Percentiles rank a stretch among this genome's conserved stretches.
These are phyloP conservation scores for Oreohelix idahoensis DNA, from an alignment of 1,140 invertebrate species.

Conservation along the genomic window DNA sequence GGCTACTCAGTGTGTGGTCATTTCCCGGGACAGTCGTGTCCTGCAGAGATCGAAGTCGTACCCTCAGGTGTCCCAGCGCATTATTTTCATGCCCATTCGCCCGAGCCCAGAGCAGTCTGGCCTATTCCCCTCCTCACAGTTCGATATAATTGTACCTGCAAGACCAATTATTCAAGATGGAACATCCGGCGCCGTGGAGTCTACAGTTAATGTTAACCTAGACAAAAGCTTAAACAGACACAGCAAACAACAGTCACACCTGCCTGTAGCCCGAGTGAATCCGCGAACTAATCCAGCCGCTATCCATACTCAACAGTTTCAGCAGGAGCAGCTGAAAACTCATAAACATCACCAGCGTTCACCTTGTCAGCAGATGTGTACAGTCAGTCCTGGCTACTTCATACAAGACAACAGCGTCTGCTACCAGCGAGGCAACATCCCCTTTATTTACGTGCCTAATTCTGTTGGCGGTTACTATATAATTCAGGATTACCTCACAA, in stretches of 20 bases:
- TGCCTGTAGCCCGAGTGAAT: constrained; percentile 34
- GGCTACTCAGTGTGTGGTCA: neutral
- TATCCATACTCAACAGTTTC: neutral
- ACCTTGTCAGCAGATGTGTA: constrained; percentile 7
- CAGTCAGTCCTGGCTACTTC: neutral
- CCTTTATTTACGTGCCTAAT: neutral
- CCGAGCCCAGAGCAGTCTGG: constrained; percentile 35
- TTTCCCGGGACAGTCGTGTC: neutral
- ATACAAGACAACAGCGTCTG: neutral
- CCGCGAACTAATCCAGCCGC: constrained; percentile 18
- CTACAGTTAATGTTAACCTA: neutral
- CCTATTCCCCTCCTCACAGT: neutral
- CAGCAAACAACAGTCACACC: neutral
- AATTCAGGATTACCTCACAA: neutral
- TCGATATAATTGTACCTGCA: too few relatives aligned
- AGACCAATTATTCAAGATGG: too few relatives aligned
- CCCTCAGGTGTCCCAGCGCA: neutral
- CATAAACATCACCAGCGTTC: constrained; percentile 13
- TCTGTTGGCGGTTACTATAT: neutral
- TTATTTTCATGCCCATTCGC: constrained; percentile 25
- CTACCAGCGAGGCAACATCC: neutral
- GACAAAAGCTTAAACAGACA: neutral
- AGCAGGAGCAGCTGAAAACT: neutral
- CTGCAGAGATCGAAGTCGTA: constrained; percentile 21
- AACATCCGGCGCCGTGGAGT: too few relatives aligned